Evolutionary conservation across 64 coral and sea anemone genomes (phyloP).

Genomic region (Pachyseris speciosa): DNA sequence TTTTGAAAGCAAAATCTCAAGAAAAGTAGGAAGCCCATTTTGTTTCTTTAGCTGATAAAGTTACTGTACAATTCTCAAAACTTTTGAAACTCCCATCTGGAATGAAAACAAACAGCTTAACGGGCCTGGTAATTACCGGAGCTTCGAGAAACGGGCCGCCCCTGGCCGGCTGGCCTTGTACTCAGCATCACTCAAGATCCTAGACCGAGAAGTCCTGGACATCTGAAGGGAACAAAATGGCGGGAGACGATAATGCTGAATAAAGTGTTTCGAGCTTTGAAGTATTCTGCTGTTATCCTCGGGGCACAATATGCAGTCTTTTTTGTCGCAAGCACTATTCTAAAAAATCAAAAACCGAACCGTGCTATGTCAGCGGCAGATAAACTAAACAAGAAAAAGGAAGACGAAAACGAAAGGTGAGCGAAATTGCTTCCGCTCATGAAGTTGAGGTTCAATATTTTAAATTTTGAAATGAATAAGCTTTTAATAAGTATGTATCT

Average conservation of each 20-base stretch:
- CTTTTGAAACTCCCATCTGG: too few species aligned
- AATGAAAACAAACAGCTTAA: too few species aligned
- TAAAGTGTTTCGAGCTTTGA: neutral
- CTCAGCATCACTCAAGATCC: too few species aligned
- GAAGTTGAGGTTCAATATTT: neutral
- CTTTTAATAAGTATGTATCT: too few species aligned
- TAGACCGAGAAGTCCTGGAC: neutral
- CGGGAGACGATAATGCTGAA: neutral
- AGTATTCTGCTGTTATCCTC: neutral
- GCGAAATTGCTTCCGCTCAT: neutral
- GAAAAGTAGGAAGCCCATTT: too few species aligned
- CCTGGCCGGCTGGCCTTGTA: too few species aligned
- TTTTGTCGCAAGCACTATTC: neutral
- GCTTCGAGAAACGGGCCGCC: too few species aligned
- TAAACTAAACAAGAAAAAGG: conserved; percentile 5
- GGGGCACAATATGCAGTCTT: neutral
- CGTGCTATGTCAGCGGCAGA: conserved; percentile 16
- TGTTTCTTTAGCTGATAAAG: too few species aligned
- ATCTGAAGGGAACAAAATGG: neutral
- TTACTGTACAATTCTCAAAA: too few species aligned
- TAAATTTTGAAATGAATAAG: neutral
- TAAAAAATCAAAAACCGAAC: neutral
- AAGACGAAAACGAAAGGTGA: neutral
- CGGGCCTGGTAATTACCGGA: too few species aligned
- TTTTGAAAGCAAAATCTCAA: too few species aligned